phyloP scores from a whole-genome alignment of 2,888 invertebrate genomes.

The Deroplatys truncata region DNA sequence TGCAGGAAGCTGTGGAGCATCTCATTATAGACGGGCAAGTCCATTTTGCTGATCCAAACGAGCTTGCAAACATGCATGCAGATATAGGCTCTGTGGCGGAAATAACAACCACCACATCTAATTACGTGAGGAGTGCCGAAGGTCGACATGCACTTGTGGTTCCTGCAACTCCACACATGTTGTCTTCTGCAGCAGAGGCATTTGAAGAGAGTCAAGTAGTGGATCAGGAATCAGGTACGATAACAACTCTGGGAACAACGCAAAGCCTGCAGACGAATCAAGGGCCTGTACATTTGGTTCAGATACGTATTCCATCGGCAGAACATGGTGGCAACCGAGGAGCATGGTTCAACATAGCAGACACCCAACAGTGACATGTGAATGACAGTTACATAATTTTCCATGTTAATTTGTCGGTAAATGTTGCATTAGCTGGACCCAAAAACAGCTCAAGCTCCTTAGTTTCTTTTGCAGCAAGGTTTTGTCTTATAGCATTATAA shows the following conservation, averaged over 20 bases:
- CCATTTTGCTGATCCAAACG: conserved; percentile 36
- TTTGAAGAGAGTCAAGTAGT: conserved; percentile 27
- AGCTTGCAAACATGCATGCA: conserved; percentile 31
- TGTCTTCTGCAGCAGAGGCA: conserved; percentile 8
- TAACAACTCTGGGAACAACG: conserved; percentile 15
- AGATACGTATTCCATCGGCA: conserved; percentile 37
- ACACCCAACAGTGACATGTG: conserved; percentile 22
- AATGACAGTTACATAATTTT: not conserved
- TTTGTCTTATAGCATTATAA: not conserved
- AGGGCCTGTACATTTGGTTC: conserved; percentile 39
- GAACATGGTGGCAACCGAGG: conserved; percentile 32
- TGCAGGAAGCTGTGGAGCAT: conserved; percentile 36
- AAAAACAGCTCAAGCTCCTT: not conserved
- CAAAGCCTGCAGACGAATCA: conserved; percentile 33
- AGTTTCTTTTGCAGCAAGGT: not conserved
- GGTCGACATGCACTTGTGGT: conserved; percentile 34
- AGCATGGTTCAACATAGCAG: conserved; percentile 36
- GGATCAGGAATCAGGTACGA: conserved; percentile 14
- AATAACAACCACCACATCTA: conserved; percentile 22
- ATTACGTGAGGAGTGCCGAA: conserved; percentile 27
- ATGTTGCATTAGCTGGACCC: not conserved
- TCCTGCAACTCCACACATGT: conserved; percentile 31
- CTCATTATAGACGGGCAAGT: conserved; percentile 38
- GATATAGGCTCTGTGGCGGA: conserved; percentile 33
- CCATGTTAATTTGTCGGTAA: not conserved